Conservation (phyloP, 2,113 vertebrate genomes). For the Daubentonia madagascariensis region DNA sequence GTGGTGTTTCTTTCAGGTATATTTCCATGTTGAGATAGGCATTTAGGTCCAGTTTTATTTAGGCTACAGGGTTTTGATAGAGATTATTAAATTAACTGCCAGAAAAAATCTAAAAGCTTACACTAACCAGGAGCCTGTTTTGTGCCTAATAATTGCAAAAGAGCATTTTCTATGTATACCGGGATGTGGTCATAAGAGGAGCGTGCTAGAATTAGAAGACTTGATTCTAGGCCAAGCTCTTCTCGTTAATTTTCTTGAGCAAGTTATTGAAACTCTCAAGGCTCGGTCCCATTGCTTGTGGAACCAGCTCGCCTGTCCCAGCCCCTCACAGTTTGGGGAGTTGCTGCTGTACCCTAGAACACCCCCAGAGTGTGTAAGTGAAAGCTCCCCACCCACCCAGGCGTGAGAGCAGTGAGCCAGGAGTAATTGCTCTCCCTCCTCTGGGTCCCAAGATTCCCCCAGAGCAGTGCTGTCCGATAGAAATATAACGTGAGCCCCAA, state of each 20-base stretch:
- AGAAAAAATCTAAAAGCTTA: background rate
- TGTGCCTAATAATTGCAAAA: background rate
- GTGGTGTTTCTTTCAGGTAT: background rate
- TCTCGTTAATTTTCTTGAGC: background rate
- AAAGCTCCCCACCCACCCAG: background rate
- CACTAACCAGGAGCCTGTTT: background rate
- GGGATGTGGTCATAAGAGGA: background rate
- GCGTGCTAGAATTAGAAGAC: background rate
- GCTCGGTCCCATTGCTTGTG: background rate
- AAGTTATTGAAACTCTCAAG: background rate
- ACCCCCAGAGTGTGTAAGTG: background rate
- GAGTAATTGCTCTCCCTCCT: background rate
- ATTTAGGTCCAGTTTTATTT: background rate
- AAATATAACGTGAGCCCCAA: background rate
- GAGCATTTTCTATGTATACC: background rate
- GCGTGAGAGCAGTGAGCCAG: background rate
- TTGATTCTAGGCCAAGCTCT: background rate
- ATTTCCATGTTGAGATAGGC: background rate
- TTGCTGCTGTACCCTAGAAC: background rate
- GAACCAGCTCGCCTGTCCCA: background rate
- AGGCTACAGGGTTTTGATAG: background rate
- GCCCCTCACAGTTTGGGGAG: background rate
- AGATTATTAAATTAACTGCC: constrained; percentile 9
- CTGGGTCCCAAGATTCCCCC: no score
- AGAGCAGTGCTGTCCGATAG: rapidly evolving